Evolutionary conservation across 2,888 invertebrate genomes (phyloP).

Genomic region (Napeogenes sylphis): DNA sequence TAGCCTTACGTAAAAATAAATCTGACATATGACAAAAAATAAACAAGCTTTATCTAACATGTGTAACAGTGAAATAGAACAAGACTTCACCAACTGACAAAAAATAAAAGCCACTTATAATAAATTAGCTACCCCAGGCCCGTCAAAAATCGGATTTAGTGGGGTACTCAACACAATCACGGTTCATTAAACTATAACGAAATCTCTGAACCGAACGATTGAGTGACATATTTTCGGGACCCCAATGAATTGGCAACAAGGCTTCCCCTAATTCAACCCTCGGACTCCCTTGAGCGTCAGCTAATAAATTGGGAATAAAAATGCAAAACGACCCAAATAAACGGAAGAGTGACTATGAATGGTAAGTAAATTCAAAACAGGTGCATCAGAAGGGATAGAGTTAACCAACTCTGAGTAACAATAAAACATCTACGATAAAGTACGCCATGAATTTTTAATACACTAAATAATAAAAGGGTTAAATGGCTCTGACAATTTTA

Average conservation of each 20-base stretch:
- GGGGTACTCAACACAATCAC: conserved; percentile 65
- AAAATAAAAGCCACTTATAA: conserved; percentile 45
- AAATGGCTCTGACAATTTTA: neutral
- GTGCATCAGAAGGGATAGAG: conserved; percentile 52
- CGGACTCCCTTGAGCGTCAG: conserved; percentile 32
- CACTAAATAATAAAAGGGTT: conserved; percentile 16
- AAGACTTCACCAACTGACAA: conserved; percentile 30
- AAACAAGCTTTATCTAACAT: conserved; percentile 13
- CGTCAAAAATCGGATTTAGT: conserved; percentile 60
- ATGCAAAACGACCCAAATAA: conserved; percentile 54
- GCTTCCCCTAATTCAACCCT: conserved; percentile 38
- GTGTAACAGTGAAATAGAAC: conserved; percentile 20
- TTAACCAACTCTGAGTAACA: conserved; percentile 42
- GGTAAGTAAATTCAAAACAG: conserved; percentile 61
- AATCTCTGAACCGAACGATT: conserved; percentile 43
- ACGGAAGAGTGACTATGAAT: conserved; percentile 68
- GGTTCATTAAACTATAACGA: conserved; percentile 68
- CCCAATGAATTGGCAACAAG: conserved; percentile 45
- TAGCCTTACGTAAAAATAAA: neutral
- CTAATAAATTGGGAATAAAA: conserved; percentile 61
- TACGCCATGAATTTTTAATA: conserved; percentile 33
- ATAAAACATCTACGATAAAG: conserved; percentile 31
- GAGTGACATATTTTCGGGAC: conserved; percentile 50
- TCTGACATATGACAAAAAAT: conserved; percentile 6
- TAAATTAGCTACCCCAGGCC: conserved; percentile 55